A percentile compares a stretch with the other conserved stretches of the same genome.
These are phyloP conservation scores for Medauroidea extradentata DNA, from an alignment of 1,140 invertebrate species.

Conservation along the genomic window DNA sequence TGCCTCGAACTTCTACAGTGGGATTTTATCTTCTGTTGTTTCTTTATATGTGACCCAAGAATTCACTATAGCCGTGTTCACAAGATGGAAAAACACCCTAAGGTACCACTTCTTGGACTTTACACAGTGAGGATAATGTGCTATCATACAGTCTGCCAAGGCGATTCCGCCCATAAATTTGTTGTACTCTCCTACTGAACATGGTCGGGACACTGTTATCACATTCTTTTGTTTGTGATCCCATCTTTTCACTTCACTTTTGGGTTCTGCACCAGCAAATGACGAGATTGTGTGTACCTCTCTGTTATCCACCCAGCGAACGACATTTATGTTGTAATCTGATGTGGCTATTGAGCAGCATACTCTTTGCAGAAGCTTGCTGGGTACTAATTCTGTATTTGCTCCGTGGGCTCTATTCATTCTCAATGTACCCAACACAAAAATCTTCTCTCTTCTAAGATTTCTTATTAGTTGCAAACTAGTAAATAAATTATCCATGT, in stretches of 20 bases:
- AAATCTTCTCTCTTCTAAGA: slow-evolving; percentile 8
- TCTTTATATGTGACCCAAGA: slow-evolving; percentile 24
- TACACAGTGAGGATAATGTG: slow-evolving; percentile 19
- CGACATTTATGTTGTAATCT: slow-evolving; percentile 13
- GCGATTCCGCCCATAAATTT: slow-evolving; percentile 25
- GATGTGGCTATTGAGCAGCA: slow-evolving; percentile 13
- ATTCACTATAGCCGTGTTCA: slow-evolving; percentile 26
- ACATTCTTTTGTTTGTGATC: slow-evolving; percentile 20
- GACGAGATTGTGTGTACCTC: slow-evolving; percentile 21
- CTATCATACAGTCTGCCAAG: slow-evolving; percentile 24
- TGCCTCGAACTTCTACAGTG: slow-evolving; percentile 10
- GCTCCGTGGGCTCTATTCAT: slow-evolving; percentile 7
- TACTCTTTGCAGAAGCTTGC: slow-evolving; percentile 18
- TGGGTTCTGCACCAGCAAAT: slow-evolving; percentile 20
- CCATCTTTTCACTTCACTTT: slow-evolving; percentile 14
- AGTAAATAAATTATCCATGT: slow-evolving; percentile 23
- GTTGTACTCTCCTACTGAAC: slow-evolving; percentile 13
- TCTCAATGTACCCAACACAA: slow-evolving; percentile 19
- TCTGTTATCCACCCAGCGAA: slow-evolving; percentile 27
- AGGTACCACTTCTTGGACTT: slow-evolving; percentile 25
- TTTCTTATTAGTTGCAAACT: slow-evolving; percentile 8
- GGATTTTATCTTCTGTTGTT: slow-evolving; percentile 11
- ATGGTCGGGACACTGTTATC: slow-evolving; percentile 22
- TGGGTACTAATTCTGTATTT: slow-evolving; percentile 7
- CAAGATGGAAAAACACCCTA: slow-evolving; percentile 25